Conservation (phyloP, 2,888 invertebrate species). For the Spialia ferax region DNA sequence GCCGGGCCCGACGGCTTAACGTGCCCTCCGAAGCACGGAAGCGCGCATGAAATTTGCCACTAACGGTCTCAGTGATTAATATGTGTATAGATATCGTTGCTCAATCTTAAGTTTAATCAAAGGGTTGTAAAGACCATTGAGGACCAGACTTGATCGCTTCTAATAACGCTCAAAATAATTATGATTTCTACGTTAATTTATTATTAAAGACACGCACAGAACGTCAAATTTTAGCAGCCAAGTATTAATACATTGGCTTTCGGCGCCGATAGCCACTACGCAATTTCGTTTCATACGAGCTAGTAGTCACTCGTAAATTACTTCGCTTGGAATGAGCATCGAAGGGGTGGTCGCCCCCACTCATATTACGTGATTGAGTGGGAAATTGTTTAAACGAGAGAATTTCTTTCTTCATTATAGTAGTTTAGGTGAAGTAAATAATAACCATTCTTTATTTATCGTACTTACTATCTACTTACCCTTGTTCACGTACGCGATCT, state of each 20-base stretch:
- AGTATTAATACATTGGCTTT: slow-evolving; percentile 24
- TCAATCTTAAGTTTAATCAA: too few species aligned
- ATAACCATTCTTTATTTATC: too few species aligned
- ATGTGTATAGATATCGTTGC: too few species aligned
- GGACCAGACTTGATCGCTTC: too few species aligned
- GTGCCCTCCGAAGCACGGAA: too few species aligned
- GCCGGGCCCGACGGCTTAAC: too few species aligned
- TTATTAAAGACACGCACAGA: not conserved
- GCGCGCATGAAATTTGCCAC: too few species aligned
- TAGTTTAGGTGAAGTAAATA: slow-evolving; percentile 18
- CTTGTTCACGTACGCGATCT: too few species aligned
- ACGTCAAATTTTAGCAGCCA: not conserved
- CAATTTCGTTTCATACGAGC: slow-evolving; percentile 32
- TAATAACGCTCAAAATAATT: too few species aligned
- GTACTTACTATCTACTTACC: too few species aligned
- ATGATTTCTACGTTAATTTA: not conserved
- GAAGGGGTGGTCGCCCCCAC: slow-evolving; percentile 62
- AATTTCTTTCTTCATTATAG: slow-evolving; percentile 59
- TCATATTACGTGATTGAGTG: slow-evolving; percentile 79
- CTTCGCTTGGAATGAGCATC: slow-evolving; percentile 64
- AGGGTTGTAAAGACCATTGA: not conserved
- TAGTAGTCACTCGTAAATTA: slow-evolving; percentile 53
- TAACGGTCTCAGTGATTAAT: too few species aligned
- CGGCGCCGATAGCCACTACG: slow-evolving; percentile 16
- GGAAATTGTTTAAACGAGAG: slow-evolving; percentile 75